phyloP scores from a whole-genome alignment of 2,888 invertebrate species.

The Lasioglossum pauxillum region DNA sequence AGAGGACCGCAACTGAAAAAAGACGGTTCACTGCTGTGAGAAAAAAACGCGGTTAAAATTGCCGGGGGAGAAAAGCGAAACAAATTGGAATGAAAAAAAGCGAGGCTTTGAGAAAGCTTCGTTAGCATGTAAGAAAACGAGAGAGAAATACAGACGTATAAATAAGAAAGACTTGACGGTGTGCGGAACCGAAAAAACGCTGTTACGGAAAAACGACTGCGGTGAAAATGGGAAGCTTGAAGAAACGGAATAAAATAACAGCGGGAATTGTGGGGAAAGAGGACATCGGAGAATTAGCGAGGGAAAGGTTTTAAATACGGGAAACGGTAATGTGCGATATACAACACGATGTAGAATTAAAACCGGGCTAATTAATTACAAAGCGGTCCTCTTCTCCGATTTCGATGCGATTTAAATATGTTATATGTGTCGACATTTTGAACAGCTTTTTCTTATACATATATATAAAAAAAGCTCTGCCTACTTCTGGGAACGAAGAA shows the following conservation, averaged over 20 bases:
- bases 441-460: no score
- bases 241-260: not conserved
- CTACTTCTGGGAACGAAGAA: no score
- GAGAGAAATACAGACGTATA: not conserved
- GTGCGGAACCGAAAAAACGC: not conserved
- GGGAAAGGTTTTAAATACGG: not conserved
- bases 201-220: not conserved
- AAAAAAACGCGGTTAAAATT: not conserved
- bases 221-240: not conserved
- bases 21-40: not conserved
- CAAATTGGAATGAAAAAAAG: not conserved
- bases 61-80: no score
- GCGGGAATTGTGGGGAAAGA: not conserved
- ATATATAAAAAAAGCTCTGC: no score
- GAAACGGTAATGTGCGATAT: not conserved
- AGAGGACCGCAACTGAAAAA: not conserved
- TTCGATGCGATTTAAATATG: no score
- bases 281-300: not conserved
- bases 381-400: no score
- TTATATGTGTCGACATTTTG: no score
- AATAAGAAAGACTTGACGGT: constrained; percentile 5
- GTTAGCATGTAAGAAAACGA: constrained; percentile 4
- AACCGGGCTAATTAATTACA: no score
- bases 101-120: not conserved
- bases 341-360: not conserved